Evolutionary conservation across 2,113 vertebrate genomes (phyloP).

Genomic region (Rhadina sibilatrix): DNA sequence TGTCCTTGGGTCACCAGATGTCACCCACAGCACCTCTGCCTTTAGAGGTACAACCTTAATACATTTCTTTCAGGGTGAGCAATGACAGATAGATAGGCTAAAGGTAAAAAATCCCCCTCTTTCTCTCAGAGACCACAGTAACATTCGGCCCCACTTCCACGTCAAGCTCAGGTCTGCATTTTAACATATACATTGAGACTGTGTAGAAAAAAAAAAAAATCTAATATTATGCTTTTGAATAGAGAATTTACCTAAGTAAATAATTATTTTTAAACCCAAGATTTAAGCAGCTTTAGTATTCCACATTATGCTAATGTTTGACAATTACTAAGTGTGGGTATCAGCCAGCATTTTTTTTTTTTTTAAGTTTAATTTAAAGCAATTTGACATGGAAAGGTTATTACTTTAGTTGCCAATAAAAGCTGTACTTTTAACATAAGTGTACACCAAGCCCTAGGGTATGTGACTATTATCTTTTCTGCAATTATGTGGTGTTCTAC

Average conservation of each 20-base stretch:
- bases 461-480: conserved; percentile 86
- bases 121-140: conserved; percentile 12
- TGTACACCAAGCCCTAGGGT: conserved; percentile 85
- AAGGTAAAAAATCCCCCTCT: conserved; percentile 21
- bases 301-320: conserved; percentile 81
- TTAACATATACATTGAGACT: conserved; percentile 33
- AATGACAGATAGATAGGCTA: not conserved
- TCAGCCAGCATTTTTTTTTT: conserved; percentile 74
- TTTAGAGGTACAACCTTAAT: not conserved
- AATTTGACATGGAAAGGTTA: conserved; percentile 86
- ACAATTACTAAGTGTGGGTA: conserved; percentile 83
- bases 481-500: conserved; percentile 85
- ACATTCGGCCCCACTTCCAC: conserved; percentile 12
- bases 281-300: conserved; percentile 77
- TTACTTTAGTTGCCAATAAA: conserved; percentile 85
- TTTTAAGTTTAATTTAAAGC: conserved; percentile 85
- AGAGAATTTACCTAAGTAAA: conserved; percentile 80
- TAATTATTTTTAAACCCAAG: conserved; percentile 81
- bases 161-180: conserved; percentile 52
- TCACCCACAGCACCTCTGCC: not conserved
- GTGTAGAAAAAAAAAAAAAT: conserved; percentile 27
- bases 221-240: conserved; percentile 70
- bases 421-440: conserved; percentile 86
- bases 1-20: conserved; percentile 10
- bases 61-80: not conserved